phyloP scores from a whole-genome alignment of 1,140 invertebrate genomes.

The Macrocentrus cingulum region DNA sequence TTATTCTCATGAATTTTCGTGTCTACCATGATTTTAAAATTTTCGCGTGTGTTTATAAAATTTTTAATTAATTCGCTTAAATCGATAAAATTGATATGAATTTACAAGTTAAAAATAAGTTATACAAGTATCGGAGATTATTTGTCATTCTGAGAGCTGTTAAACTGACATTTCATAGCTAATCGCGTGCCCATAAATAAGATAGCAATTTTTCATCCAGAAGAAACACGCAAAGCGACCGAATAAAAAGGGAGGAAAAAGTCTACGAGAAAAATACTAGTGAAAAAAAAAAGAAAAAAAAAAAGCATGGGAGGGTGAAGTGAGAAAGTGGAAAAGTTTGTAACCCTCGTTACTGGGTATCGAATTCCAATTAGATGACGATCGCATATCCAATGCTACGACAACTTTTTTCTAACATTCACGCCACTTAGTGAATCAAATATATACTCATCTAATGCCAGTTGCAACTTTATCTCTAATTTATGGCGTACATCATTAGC shows the following conservation, averaged over 20 bases:
- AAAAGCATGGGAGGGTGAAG: not conserved
- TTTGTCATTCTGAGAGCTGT: not conserved
- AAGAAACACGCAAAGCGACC: not conserved
- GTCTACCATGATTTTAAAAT: too few relatives aligned
- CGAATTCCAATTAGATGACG: constrained; percentile 56
- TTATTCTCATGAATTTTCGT: too few relatives aligned
- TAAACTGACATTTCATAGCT: not conserved
- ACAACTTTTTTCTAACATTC: constrained; percentile 1
- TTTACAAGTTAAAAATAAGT: too few relatives aligned
- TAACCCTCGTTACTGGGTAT: constrained; percentile 51
- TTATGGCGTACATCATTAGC: not conserved
- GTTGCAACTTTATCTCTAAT: constrained; percentile 37
- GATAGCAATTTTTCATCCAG: constrained; percentile 50
- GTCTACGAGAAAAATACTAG: not conserved
- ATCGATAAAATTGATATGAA: not conserved
- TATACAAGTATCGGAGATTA: not conserved
- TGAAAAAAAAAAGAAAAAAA: not conserved
- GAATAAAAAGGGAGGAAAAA: constrained; percentile 11
- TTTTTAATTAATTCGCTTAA: not conserved
- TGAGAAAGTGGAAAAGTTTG: constrained; percentile 45
- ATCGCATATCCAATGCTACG: constrained; percentile 43
- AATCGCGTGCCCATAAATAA: constrained; percentile 50
- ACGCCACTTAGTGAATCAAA: constrained; percentile 35
- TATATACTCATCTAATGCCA: constrained; percentile 46
- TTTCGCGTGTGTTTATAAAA: too few relatives aligned